Evolutionary conservation across 2,888 invertebrate species (phyloP).

Genomic region (Athalia cordata): DNA sequence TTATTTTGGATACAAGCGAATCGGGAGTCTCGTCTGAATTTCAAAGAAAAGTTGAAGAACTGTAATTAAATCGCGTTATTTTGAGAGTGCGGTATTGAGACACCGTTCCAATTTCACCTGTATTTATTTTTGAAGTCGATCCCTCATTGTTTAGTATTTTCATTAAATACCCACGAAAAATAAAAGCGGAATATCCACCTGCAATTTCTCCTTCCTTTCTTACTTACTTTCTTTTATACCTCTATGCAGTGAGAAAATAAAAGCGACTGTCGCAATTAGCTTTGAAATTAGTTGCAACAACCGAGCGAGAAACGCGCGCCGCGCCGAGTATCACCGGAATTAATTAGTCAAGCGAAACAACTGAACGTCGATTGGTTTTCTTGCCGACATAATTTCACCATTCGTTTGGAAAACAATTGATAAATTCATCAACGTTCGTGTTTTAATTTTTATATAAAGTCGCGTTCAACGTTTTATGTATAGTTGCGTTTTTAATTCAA

Average conservation of each 20-base stretch:
- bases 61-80: not conserved
- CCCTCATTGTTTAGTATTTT: not conserved
- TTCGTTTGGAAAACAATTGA: not conserved
- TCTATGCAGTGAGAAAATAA: not conserved
- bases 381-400: not conserved
- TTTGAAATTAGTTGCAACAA: not conserved
- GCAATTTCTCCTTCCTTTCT: not conserved
- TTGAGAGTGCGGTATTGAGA: not conserved
- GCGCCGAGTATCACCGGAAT: not conserved
- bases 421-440: not conserved
- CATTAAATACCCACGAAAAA: not conserved
- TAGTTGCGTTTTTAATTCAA: not conserved
- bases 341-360: not conserved
- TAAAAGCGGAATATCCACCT: too few species aligned
- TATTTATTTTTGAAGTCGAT: not conserved
- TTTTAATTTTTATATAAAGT: slow-evolving; percentile 4
- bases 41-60: slow-evolving; percentile 14
- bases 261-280: not conserved
- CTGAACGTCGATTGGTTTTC: not conserved
- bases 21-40: not conserved
- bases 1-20: too few species aligned
- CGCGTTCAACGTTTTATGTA: not conserved
- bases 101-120: slow-evolving; percentile 8
- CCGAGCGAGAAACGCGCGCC: not conserved
- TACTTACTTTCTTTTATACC: not conserved